A percentile compares a stretch with the other conserved stretches of the same genome.
Conservation (phyloP, 2,113 vertebrate species). For the Corvus cornix region DNA sequence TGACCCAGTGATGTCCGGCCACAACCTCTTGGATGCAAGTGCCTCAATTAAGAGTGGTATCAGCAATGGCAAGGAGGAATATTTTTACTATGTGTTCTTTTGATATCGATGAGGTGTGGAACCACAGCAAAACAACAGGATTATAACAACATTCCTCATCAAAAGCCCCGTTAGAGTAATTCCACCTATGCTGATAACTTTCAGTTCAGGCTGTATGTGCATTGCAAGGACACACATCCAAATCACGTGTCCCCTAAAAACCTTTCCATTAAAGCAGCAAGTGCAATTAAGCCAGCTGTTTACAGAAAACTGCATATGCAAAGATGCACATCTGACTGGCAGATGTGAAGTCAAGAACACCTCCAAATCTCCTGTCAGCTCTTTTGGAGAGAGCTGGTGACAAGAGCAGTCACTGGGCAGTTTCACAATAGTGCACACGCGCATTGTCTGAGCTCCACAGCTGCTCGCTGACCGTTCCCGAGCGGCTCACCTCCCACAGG, state of each 20-base stretch:
- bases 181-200: neutral
- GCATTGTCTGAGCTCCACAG: slow-evolving; percentile 61
- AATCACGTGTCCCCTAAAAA: neutral
- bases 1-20: neutral
- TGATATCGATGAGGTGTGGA: neutral
- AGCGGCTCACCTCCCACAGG: slow-evolving; percentile 86
- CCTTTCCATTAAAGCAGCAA: neutral
- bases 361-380: neutral
- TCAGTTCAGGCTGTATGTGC: neutral
- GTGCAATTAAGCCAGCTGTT: slow-evolving; percentile 16
- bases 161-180: neutral
- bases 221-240: neutral
- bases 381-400: neutral
- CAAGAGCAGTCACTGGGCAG: slow-evolving; percentile 46
- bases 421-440: slow-evolving; percentile 39
- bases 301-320: neutral
- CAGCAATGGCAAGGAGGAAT: neutral
- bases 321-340: neutral
- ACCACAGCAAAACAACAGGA: neutral
- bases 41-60: neutral
- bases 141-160: neutral
- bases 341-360: neutral
- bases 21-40: neutral
- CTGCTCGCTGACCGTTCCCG: slow-evolving; percentile 82
- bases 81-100: neutral